Base-by-base conservation (phyloP, 2,113 vertebrate genomes). In the Poeciliopsis turrubarensis region DNA sequence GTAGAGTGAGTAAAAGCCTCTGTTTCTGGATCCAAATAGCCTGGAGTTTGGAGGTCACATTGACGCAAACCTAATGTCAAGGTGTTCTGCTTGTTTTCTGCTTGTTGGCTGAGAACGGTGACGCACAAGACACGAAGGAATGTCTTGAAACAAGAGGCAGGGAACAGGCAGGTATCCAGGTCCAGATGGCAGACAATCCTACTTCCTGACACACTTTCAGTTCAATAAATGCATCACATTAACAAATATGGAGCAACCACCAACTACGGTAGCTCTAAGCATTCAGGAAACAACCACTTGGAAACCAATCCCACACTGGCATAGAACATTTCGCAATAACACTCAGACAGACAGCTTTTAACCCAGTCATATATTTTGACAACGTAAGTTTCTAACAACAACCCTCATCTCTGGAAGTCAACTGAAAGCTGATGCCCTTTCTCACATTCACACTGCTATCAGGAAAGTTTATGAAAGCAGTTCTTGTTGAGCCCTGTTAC, bases 401-500 rank as follows among this genome's bases (percentile, higher is more conserved):
- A 68, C 76, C 71, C 17, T 75, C 68, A n/a, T 15, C 68, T 65
- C 32, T 67, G 41, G 64, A 15, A 86, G 57, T 60, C 57, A 57
- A 84, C 66, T 72, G 84, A 77, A 67, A 67, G 30, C 82, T 84
- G 86, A 85, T 91, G 92, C 80, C 75, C 76, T 84, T 88, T 67
- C 77, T 62, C 70, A 81, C 74, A 95, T 93, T 25, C 27, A 30
- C 72, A 29, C 77, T 47, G 67, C 65, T 86, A 85, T 88, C 78
- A 73, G 80, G 25, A 32, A 64, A 30, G 54, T 76, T 75, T 44
- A 86, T 92, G 87, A 92, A 90, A 86, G 87, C 84, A 60, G 41
- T 68, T 11, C 86, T 89, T 93, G 93, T 94, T 87, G 54, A 26
- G 83, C 65, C 91, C 81, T 90, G 92, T 91, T 92, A 92, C 75